Percentiles rank a stretch among this genome's conserved stretches.
Evolutionary conservation across 2,113 vertebrate genomes (phyloP).

Genomic region (Pardalotus punctatus): DNA sequence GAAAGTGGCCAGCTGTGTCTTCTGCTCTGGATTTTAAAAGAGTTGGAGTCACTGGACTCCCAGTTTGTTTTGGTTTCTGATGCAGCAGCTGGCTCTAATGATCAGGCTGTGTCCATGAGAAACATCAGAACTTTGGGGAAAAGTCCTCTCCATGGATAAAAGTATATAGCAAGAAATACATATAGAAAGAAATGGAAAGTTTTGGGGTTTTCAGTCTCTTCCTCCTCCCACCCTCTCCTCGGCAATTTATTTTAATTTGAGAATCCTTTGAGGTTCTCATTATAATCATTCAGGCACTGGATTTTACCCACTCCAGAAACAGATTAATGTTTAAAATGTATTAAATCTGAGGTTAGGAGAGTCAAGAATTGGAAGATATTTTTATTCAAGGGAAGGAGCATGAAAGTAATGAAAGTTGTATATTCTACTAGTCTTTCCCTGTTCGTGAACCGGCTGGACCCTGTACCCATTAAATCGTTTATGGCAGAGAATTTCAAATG

Average conservation of each 20-base stretch:
- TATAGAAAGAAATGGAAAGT: background rate
- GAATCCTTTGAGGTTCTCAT: background rate
- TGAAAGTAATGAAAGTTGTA: background rate
- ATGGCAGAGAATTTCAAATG: background rate
- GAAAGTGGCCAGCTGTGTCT: background rate
- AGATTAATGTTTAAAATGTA: background rate
- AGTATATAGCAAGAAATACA: background rate
- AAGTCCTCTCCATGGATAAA: background rate
- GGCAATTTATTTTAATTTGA: background rate
- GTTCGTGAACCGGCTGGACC: background rate
- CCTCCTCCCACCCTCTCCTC: accelerated
- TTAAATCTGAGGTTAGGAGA: background rate
- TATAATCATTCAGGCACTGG: background rate
- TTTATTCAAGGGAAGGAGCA: background rate
- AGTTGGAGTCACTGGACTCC: background rate
- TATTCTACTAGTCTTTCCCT: background rate
- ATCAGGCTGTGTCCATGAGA: background rate
- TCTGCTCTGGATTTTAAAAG: background rate
- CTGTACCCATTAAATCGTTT: background rate
- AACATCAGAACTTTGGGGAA: background rate
- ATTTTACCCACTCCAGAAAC: background rate
- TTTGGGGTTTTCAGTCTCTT: background rate
- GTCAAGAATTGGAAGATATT: background rate
- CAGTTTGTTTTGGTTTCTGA: background rate
- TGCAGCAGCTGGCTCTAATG: background rate